These are phyloP conservation scores for Eulimnadia texana DNA, from an alignment of 1,140 invertebrate genomes.

Conservation along the genomic window DNA sequence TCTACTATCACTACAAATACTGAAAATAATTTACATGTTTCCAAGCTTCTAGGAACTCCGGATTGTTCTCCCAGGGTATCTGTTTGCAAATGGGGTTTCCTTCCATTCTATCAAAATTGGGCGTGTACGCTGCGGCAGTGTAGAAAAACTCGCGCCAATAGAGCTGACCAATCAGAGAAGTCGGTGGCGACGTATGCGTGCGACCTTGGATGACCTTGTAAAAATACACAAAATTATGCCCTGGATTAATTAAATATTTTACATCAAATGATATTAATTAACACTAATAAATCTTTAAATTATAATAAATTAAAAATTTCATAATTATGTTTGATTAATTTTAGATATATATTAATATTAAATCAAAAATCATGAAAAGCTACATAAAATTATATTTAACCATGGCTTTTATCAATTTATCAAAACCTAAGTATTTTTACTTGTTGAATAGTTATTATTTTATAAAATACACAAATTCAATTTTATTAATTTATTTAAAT, in stretches of 20 bases:
- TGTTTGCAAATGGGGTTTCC: constrained; percentile 55
- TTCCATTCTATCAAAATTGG: constrained; percentile 48
- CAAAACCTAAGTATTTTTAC: no score
- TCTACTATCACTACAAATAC: no score
- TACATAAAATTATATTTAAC: no score
- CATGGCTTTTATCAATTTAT: no score
- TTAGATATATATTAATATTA: no score
- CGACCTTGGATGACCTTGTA: constrained; percentile 29
- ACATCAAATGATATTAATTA: constrained; percentile 12
- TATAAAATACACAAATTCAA: no score
- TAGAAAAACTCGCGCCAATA: constrained; percentile 69
- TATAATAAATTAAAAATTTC: no score
- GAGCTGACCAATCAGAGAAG: constrained; percentile 46
- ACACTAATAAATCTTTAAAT: neutral
- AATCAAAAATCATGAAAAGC: no score
- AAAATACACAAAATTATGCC: neutral
- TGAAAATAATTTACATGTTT: constrained; percentile 16
- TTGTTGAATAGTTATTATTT: no score
- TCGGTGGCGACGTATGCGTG: constrained; percentile 40
- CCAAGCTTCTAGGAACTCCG: constrained; percentile 23
- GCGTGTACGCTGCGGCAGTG: constrained; percentile 50
- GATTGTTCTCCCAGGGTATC: constrained; percentile 50
- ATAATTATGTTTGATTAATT: no score
- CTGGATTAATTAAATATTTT: neutral
- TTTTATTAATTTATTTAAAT: no score